Base-by-base conservation (phyloP, 2,888 invertebrate genomes). In the Perdita meconis region DNA sequence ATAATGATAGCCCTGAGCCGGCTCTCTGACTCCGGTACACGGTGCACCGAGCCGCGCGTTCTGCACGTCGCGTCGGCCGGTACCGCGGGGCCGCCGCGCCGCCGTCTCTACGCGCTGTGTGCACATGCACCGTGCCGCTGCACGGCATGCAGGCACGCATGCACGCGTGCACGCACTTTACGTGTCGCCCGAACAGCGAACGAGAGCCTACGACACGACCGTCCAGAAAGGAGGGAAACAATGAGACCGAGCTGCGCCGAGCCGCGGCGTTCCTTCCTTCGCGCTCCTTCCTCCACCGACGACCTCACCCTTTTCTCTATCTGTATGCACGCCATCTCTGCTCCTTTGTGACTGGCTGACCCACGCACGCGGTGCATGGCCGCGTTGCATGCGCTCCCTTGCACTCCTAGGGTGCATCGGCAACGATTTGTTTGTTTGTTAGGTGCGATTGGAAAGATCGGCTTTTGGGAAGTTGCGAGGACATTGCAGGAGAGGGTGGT, bases 1-100 rank as follows among this genome's bases (percentile, higher is more conserved):
- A 91, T 91, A 91, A 91, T 91, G 88, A 91, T 90, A 91, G 91
- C 88, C 89, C 91, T 90, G 85, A 85, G 86, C 85, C n/a, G 85
- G 83, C 89, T 90, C 88, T 86, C 88, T 85, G 89, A 89, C 88
- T 89, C 87, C 78, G 60, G 60, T 34, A 44, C 12, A 19, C 34
- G 30, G 42, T 59, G 40, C 59, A 5, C 42, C 42, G 26, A 60
- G 55, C 47, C 68, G 59, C 53, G 65, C 24, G n/a, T n/a, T 69
- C 38, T 78, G 78, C 83, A 65, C 70, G 65, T 38, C 60, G 64
- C 70, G 57, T 26, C 60, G 68, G 16, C 64, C 73, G 63, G n/a
- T n/a, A n/a, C n/a, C n/a, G n/a, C n/a, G n/a, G n/a, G n/a, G n/a
- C n/a, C n/a, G n/a, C n/a, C 63, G 65, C 59, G 64, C 59, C 60